Percentiles rank a stretch among this genome's conserved stretches.
phyloP scores from a whole-genome alignment of 2,797 vertebrate genomes.

The Salarias fasciatus region DNA sequence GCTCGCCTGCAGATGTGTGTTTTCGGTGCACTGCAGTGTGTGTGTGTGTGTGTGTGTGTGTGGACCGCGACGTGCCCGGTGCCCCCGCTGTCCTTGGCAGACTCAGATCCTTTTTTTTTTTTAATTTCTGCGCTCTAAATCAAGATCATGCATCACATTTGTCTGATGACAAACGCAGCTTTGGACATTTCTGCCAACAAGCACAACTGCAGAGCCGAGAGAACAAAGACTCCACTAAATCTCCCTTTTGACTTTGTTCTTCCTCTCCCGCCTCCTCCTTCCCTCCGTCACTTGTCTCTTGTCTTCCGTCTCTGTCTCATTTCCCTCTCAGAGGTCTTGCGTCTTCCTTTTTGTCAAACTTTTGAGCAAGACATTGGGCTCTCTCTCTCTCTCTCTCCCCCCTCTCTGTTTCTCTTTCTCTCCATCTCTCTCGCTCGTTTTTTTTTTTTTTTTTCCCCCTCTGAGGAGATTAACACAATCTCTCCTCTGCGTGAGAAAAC shows the following conservation, averaged over 20 bases:
- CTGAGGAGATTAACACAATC: constrained; percentile 82
- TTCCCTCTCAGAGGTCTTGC: constrained; percentile 53
- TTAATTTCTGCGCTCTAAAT: constrained; percentile 59
- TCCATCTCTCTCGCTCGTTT: constrained; percentile 19
- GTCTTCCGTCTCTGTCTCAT: constrained; percentile 45
- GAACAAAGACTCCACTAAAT: constrained; percentile 71
- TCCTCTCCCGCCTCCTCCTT: constrained; percentile 43
- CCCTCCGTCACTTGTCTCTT: constrained; percentile 51
- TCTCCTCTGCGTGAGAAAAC: constrained; percentile 80
- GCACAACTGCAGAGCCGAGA: constrained; percentile 54
- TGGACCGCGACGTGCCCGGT: not conserved
- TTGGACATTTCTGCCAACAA: constrained; percentile 68
- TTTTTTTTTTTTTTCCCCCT: constrained; percentile 44
- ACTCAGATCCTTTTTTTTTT: constrained; percentile 40
- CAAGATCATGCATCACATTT: constrained; percentile 71
- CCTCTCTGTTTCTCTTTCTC: constrained; percentile 12
- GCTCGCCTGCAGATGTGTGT: too few relatives aligned
- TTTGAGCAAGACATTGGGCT: constrained; percentile 43
- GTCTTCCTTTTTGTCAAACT: constrained; percentile 18
- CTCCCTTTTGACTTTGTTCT: constrained; percentile 73
- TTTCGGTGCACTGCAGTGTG: not conserved
- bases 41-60: constrained; percentile 7
- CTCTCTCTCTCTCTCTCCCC: constrained; percentile 10
- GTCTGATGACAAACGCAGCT: constrained; percentile 66
- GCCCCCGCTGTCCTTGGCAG: constrained; percentile 51